phyloP scores from a whole-genome alignment of 1,140 invertebrate genomes.

The Luehdorfia chinensis region DNA sequence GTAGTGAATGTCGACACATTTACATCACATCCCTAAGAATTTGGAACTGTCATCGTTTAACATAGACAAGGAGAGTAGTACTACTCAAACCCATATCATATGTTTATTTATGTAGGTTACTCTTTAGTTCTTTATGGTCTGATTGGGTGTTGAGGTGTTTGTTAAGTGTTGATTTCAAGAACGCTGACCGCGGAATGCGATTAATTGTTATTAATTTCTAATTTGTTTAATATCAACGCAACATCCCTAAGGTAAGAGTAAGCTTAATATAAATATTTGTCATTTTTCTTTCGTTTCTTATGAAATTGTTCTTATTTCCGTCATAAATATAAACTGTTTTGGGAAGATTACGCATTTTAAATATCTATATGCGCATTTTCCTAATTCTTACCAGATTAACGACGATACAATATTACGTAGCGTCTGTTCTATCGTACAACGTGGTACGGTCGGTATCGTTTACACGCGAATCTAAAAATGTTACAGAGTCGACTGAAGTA shows the following conservation, averaged over 20 bases:
- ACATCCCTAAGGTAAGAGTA: slow-evolving; percentile 51
- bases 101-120: slow-evolving; percentile 73
- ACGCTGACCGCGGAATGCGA: slow-evolving; percentile 66
- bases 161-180: slow-evolving; percentile 71
- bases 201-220: slow-evolving; percentile 64
- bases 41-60: slow-evolving; percentile 11
- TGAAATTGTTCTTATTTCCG: slow-evolving; percentile 15
- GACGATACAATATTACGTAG: slow-evolving; percentile 30
- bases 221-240: slow-evolving; percentile 51
- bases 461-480: slow-evolving; percentile 73
- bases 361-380: slow-evolving; percentile 53
- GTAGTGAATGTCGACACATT: no score
- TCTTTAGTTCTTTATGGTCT: slow-evolving; percentile 64
- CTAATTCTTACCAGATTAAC: slow-evolving; percentile 34
- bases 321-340: slow-evolving; percentile 18
- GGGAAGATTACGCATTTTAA: slow-evolving; percentile 30
- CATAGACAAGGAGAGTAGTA: slow-evolving; percentile 35
- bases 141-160: slow-evolving; percentile 71
- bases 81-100: slow-evolving; percentile 56
- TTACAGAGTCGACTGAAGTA: slow-evolving; percentile 55
- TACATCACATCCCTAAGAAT: not conserved
- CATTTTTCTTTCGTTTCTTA: slow-evolving; percentile 12
- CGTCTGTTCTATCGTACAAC: slow-evolving; percentile 23
- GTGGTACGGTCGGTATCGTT: slow-evolving; percentile 57
- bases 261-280: slow-evolving; percentile 1